These are phyloP conservation scores for Helleia helle DNA, from an alignment of 2,888 invertebrate species.

Conservation along the genomic window DNA sequence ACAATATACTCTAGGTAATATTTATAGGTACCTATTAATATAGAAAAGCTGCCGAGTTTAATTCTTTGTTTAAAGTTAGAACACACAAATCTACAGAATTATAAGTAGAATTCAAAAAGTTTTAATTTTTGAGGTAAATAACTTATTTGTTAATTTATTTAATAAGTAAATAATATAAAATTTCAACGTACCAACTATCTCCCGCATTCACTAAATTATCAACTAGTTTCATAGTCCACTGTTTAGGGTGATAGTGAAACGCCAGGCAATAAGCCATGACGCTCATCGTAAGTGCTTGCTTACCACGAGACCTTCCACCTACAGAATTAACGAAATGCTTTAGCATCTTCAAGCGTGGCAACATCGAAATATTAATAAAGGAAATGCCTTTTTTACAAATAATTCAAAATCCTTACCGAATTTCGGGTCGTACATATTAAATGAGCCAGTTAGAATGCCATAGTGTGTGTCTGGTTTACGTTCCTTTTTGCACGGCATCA, in stretches of 20 bases:
- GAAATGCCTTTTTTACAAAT: not conserved
- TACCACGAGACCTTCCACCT: conserved; percentile 51
- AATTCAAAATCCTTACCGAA: conserved; percentile 32
- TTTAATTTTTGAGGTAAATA: too few species aligned
- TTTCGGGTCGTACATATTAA: conserved; percentile 57
- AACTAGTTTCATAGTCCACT: conserved; percentile 75
- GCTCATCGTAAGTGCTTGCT: conserved; percentile 73
- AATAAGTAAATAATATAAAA: too few species aligned
- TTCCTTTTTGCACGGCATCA: conserved; percentile 53
- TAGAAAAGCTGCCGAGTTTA: too few species aligned
- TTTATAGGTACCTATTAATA: too few species aligned
- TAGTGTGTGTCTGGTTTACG: conserved; percentile 45
- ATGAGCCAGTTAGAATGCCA: conserved; percentile 54
- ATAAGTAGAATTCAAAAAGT: too few species aligned
- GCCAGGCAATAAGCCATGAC: conserved; percentile 74
- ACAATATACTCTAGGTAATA: not conserved
- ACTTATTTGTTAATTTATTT: too few species aligned
- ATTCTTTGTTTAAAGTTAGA: too few species aligned
- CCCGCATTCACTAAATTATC: conserved; percentile 74
- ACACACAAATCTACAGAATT: too few species aligned
- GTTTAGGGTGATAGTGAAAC: conserved; percentile 72
- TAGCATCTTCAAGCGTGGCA: too few species aligned
- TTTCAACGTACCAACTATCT: conserved; percentile 59
- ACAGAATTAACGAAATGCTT: too few species aligned
- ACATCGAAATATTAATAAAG: too few species aligned